A percentile compares a stretch with the other conserved stretches of the same genome.
Conservation (phyloP, 2,888 invertebrate species). For the Ceriagrion tenellum region DNA sequence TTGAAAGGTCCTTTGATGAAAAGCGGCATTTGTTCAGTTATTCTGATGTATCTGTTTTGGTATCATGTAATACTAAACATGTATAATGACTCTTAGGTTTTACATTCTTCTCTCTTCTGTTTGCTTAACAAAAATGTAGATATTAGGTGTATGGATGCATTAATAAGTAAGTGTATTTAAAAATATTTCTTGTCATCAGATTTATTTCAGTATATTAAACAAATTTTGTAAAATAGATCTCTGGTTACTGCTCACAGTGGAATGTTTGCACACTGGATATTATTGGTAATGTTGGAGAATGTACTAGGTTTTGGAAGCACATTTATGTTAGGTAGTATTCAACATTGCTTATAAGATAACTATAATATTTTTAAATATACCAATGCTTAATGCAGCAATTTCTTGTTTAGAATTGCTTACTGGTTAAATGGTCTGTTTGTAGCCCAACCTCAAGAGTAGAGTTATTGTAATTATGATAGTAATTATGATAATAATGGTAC, state of each 20-base stretch:
- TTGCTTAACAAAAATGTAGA: background rate
- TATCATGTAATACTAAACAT: conserved; percentile 11
- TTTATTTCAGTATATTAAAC: conserved; percentile 9
- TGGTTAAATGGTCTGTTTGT: background rate
- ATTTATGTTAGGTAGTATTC: conserved; percentile 14
- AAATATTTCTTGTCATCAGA: conserved; percentile 1
- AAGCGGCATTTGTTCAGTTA: background rate
- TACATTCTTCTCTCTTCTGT: conserved; percentile 4
- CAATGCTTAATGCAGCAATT: background rate
- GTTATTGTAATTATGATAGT: background rate
- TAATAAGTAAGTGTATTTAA: background rate
- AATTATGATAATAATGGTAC: background rate
- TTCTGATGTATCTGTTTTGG: conserved; percentile 6
- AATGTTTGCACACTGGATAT: conserved; percentile 19
- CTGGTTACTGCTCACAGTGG: background rate
- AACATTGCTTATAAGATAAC: background rate
- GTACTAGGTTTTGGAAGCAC: conserved; percentile 19
- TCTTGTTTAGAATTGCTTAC: background rate
- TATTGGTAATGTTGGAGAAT: conserved; percentile 4
- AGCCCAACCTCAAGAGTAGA: background rate
- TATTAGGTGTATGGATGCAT: conserved; percentile 15
- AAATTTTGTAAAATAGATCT: conserved; percentile 5
- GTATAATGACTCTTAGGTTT: background rate
- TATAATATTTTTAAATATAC: background rate
- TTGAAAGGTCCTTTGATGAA: background rate